These are phyloP conservation scores for Menura novaehollandiae DNA, from an alignment of 2,113 vertebrate species.

Conservation along the genomic window DNA sequence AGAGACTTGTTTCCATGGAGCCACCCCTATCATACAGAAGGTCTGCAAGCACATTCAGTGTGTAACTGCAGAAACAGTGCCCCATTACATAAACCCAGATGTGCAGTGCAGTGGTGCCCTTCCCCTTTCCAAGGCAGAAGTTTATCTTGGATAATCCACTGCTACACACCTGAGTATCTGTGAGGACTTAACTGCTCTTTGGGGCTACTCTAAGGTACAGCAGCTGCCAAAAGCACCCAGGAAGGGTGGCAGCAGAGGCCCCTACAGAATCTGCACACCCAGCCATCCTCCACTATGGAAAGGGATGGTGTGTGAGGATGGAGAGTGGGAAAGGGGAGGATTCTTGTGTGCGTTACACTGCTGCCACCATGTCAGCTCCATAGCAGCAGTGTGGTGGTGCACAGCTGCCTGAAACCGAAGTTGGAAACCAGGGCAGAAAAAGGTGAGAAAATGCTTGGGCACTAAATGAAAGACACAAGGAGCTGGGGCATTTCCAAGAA, in stretches of 20 bases:
- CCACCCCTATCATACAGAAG: neutral
- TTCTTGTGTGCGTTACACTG: neutral
- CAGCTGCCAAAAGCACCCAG: neutral
- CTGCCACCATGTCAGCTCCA: neutral
- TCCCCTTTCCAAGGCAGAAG: neutral
- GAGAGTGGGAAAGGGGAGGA: neutral
- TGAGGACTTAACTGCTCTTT: neutral
- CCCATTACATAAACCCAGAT: neutral
- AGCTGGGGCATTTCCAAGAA: neutral
- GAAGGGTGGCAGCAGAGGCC: neutral
- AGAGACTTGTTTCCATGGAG: neutral
- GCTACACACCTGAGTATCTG: neutral
- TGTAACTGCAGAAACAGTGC: neutral
- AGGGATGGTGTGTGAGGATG: neutral
- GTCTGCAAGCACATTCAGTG: neutral
- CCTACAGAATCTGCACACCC: neutral
- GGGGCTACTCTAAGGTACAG: neutral
- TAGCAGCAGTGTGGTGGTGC: neutral
- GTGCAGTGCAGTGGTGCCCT: neutral
- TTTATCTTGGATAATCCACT: neutral
- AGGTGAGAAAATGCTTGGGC: neutral
- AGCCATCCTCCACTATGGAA: neutral
- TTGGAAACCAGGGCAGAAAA: neutral
- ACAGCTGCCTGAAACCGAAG: accelerated
- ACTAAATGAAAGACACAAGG: neutral